Conservation (phyloP, 2,888 invertebrate species). For the Arge pagana region DNA sequence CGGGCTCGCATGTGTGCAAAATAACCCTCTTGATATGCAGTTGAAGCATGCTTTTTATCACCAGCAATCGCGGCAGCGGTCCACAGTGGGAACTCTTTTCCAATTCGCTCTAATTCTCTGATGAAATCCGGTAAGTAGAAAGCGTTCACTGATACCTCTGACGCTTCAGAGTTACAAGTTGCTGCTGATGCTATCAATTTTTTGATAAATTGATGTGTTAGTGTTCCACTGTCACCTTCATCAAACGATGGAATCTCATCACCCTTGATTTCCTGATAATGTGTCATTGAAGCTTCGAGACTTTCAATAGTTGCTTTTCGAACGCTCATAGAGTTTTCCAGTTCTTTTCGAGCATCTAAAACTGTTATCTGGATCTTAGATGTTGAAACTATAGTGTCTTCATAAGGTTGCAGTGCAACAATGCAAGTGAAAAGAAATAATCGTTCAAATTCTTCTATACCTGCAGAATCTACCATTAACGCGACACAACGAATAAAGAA, state of each 20-base stretch:
- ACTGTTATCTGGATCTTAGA: background rate
- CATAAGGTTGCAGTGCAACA: conserved; percentile 20
- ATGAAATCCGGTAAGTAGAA: conserved; percentile 16
- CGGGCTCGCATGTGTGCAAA: conserved; percentile 3
- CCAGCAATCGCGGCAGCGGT: conserved; percentile 12
- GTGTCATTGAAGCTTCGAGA: conserved; percentile 15
- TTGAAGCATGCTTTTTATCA: conserved; percentile 11
- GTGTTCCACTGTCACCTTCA: conserved; percentile 12
- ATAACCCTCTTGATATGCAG: conserved; percentile 13
- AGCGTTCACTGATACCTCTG: conserved; percentile 10
- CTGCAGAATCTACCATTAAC: conserved; percentile 19
- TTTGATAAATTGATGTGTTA: conserved; percentile 12
- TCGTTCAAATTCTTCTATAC: conserved; percentile 23
- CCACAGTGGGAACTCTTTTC: conserved; percentile 21
- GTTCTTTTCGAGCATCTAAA: conserved; percentile 11
- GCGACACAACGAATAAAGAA: conserved; percentile 21
- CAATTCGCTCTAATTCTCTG: conserved; percentile 15
- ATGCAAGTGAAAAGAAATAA: conserved; percentile 25
- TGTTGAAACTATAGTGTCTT: conserved; percentile 8
- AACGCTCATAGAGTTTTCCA: conserved; percentile 11
- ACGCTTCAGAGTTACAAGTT: background rate
- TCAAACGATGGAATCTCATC: conserved; percentile 13
- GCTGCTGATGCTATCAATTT: conserved; percentile 7
- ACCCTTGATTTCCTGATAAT: conserved; percentile 15
- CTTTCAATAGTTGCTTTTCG: conserved; percentile 12